Base-by-base conservation (phyloP, 2,797 vertebrate species). In the Chiroxiphia lanceolata region DNA sequence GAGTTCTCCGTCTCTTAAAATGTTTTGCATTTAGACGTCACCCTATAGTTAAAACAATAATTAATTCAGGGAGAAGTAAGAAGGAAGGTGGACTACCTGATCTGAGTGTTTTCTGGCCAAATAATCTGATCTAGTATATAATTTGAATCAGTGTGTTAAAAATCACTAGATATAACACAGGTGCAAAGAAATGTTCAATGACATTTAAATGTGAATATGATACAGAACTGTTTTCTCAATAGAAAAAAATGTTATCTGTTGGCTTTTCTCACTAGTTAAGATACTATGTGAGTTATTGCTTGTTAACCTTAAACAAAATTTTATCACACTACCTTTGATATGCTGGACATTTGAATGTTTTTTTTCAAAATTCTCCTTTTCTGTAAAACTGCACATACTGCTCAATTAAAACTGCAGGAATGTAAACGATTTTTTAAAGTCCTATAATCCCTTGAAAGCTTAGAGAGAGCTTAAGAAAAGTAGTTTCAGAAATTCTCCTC, bases 331-430 rank as follows among this genome's bases (percentile, higher is more conserved):
- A 13, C 15, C 3, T 91, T 80, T 69, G 33, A 67, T 69, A 69
- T 26, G 2, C 25, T 57, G 31, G 11, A 72, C 6, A 63, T 6
- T 70, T 63, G 26, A 87, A 53, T 0, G 0, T 51, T 4, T 67
- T 4, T 67, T 26, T 61, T 31, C 33, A 80, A 90, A 89, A 54
- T 51, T 72, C 50, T 79, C 25, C 11, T 68, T 82, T 82, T 92
- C 56, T 11, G n/a, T 33, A 51, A 77, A 87, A 57, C 3, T 50
- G 6, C 22, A 65, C 13, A 53, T 67, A 54, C 3, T 72, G 12
- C 36, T 93, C 44, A 84, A 77, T 90, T 90, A 91, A 87, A 90
- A 63, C 22, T 71, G 10, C 5, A 40, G n/a, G 79, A 90, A 93
- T 53, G 40, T 63, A 23, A 81, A 93, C 21, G 78, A 72, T 84